Evolutionary conservation across 2,797 vertebrate species (phyloP).

Genomic region (Mormyrops boulengeri): DNA sequence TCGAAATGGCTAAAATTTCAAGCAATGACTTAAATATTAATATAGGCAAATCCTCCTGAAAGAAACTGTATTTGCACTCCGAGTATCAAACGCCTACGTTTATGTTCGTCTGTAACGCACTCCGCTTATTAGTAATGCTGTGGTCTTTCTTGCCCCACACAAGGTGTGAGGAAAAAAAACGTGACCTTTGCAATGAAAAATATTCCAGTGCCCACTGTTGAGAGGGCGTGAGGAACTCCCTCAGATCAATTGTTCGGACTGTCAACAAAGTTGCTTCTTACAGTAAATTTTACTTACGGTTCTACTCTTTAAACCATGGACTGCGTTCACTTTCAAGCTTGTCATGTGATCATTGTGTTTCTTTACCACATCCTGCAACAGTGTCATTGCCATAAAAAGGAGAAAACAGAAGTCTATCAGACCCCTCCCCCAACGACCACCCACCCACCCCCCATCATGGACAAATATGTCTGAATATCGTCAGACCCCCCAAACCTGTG

Average conservation of each 20-base stretch:
- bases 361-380: slow-evolving; percentile 37
- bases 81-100: neutral
- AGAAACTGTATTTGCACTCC: neutral
- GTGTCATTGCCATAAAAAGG: neutral
- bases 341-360: slow-evolving; percentile 21
- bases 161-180: neutral
- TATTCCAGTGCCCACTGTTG: slow-evolving; percentile 11
- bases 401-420: neutral
- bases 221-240: slow-evolving; percentile 7
- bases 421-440: slow-evolving; percentile 17
- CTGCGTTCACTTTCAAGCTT: slow-evolving; percentile 12
- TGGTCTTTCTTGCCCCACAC: slow-evolving; percentile 11
- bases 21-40: neutral
- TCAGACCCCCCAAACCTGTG: slow-evolving; percentile 3
- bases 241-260: neutral
- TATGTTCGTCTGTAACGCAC: neutral
- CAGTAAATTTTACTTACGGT: slow-evolving; percentile 12
- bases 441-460: neutral
- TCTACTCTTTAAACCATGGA: slow-evolving; percentile 6
- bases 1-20: neutral
- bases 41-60: neutral
- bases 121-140: neutral
- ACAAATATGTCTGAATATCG: slow-evolving; percentile 17
- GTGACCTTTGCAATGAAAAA: slow-evolving; percentile 18
- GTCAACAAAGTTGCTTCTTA: neutral